Evolutionary conservation across 23 tunicate species (phyloP).

Genomic region (Pegea sp.): DNA sequence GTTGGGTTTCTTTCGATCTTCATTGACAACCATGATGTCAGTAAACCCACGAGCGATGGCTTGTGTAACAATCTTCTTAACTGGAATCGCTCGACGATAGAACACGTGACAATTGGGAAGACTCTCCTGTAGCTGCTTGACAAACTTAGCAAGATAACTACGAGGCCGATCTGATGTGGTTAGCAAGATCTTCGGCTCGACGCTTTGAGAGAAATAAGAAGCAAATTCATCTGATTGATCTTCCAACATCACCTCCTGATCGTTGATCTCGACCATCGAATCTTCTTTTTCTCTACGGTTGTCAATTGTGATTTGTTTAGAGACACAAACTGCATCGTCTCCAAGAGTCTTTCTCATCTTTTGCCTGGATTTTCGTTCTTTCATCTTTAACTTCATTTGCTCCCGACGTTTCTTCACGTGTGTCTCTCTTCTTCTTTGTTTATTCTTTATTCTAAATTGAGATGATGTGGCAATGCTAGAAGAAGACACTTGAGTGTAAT

Average conservation of each 20-base stretch:
- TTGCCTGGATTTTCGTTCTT: constrained; percentile 68
- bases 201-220: constrained; percentile 38
- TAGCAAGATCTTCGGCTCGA: constrained; percentile 60
- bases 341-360: constrained; percentile 54
- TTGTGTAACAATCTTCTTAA: constrained; percentile 85
- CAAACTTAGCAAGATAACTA: constrained; percentile 5
- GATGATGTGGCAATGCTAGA: not conserved
- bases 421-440: not conserved
- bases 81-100: constrained; percentile 30
- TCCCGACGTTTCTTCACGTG: not conserved
- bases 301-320: constrained; percentile 63
- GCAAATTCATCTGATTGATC: constrained; percentile 86
- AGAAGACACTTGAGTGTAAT: not conserved
- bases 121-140: constrained; percentile 19
- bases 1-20: constrained; percentile 84
- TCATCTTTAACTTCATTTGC: constrained; percentile 32
- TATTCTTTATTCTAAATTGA: not conserved
- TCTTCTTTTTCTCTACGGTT: constrained; percentile 88
- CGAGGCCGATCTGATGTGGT: constrained; percentile 81
- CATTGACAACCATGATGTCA: constrained; percentile 79
- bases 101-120: constrained; percentile 37
- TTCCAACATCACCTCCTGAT: constrained; percentile 76
- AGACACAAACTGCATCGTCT: constrained; percentile 59
- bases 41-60: constrained; percentile 71
- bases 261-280: constrained; percentile 65